Percentiles rank a stretch among this genome's conserved stretches.
Conservation (phyloP, 2,797 vertebrate species). For the Etheostoma nigrum region DNA sequence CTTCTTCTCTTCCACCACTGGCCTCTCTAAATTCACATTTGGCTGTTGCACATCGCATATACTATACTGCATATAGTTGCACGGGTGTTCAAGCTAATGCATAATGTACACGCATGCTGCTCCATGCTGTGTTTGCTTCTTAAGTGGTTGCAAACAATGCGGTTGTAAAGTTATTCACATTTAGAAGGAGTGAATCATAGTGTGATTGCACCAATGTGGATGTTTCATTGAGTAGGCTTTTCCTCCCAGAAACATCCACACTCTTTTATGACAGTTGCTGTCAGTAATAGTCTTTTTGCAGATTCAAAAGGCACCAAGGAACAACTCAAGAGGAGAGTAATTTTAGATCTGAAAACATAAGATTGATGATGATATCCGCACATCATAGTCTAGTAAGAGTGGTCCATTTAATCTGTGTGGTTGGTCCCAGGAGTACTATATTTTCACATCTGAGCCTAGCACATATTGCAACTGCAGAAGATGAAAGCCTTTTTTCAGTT, state of each 20-base stretch:
- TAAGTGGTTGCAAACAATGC: constrained; percentile 32
- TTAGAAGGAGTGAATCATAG: constrained; percentile 17
- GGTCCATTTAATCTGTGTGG: constrained; percentile 56
- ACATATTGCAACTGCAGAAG: constrained; percentile 53
- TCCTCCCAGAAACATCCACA: constrained; percentile 17
- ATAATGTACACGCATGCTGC: constrained; percentile 25
- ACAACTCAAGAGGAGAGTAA: constrained; percentile 36
- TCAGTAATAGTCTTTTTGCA: constrained; percentile 28
- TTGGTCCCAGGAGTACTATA: constrained; percentile 54
- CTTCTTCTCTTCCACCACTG: constrained; percentile 64
- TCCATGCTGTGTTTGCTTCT: constrained; percentile 20
- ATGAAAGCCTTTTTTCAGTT: constrained; percentile 66
- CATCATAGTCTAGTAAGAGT: constrained; percentile 46
- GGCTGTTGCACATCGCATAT: constrained; percentile 38
- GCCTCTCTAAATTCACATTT: constrained; percentile 57
- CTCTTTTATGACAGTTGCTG: constrained; percentile 20
- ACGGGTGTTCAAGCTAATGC: constrained; percentile 37
- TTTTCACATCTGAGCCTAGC: constrained; percentile 60
- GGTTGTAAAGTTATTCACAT: constrained; percentile 27
- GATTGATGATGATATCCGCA: constrained; percentile 24
- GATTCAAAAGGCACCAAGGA: constrained; percentile 34
- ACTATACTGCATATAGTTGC: constrained; percentile 45
- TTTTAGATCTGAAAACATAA: constrained; percentile 50
- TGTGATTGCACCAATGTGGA: constrained; percentile 8
- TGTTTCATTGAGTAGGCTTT: constrained; percentile 37